Evolutionary conservation across 2,888 invertebrate species (phyloP).

Genomic region (Diaperis boleti): DNA sequence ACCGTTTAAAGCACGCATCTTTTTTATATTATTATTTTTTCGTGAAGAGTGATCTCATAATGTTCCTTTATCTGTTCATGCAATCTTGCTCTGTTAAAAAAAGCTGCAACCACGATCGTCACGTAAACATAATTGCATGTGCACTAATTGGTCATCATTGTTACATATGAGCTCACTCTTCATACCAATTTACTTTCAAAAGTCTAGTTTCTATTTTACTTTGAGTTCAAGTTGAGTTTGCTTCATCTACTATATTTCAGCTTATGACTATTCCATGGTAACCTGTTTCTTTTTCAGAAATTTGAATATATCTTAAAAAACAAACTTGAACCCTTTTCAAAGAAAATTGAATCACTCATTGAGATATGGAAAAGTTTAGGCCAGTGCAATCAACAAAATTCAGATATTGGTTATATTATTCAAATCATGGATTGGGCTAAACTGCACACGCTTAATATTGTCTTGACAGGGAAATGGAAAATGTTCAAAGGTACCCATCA

Average conservation of each 20-base stretch:
- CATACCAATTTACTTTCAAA: neutral
- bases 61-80: neutral
- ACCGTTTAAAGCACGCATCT: conserved; percentile 63
- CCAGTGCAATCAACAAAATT: conserved; percentile 55
- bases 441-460: conserved; percentile 63
- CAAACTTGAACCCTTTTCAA: conserved; percentile 58
- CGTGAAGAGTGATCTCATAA: conserved; percentile 51
- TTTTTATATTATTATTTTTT: conserved; percentile 53
- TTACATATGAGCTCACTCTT: conserved; percentile 19
- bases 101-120: neutral
- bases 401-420: conserved; percentile 59
- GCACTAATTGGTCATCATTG: neutral
- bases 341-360: conserved; percentile 59
- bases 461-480: conserved; percentile 63
- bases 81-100: neutral
- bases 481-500: conserved; percentile 57
- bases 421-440: conserved; percentile 64
- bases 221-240: conserved; percentile 8
- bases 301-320: conserved; percentile 61
- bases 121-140: neutral
- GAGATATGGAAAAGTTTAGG: conserved; percentile 61
- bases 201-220: neutral
- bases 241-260: conserved; percentile 4
- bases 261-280: conserved; percentile 2
- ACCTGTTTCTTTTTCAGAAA: conserved; percentile 57